These are phyloP conservation scores for Heterotis niloticus DNA, from an alignment of 2,113 vertebrate genomes.

Conservation along the genomic window DNA sequence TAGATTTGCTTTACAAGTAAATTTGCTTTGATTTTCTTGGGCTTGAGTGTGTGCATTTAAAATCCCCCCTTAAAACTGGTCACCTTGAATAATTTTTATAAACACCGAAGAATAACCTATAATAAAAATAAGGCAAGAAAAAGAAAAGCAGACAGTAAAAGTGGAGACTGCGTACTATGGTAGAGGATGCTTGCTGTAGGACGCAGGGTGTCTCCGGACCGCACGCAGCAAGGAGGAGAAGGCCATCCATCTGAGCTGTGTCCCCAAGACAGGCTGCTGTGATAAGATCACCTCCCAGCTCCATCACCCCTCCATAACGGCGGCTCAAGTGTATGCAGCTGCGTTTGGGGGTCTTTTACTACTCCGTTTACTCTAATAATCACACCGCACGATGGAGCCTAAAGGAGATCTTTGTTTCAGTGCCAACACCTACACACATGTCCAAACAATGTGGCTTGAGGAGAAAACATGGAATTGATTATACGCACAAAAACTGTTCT, in stretches of 20 bases:
- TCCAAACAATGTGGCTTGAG: conserved; percentile 55
- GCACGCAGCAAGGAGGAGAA: background rate
- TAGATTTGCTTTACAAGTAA: too few relatives aligned
- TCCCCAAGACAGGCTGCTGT: conserved; percentile 50
- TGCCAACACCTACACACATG: conserved; percentile 63
- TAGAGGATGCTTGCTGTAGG: too few relatives aligned
- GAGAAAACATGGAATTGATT: conserved; percentile 52
- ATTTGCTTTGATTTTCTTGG: too few relatives aligned
- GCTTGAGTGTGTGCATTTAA: background rate
- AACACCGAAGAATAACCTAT: background rate
- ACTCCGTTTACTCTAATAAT: conserved; percentile 67
- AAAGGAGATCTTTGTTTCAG: conserved; percentile 64
- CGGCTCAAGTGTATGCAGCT: conserved; percentile 61
- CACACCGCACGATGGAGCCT: conserved; percentile 48
- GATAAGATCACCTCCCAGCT: conserved; percentile 43
- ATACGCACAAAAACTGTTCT: conserved; percentile 19
- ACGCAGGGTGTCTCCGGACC: background rate
- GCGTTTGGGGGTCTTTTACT: conserved; percentile 48
- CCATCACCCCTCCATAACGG: conserved; percentile 44
- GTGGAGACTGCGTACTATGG: background rate
- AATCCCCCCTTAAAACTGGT: background rate
- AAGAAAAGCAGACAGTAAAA: background rate
- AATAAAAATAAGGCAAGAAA: too few relatives aligned
- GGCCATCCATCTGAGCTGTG: background rate
- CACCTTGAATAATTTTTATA: background rate